Percentiles rank a stretch among this genome's conserved stretches.
Evolutionary conservation across 2,113 vertebrate species (phyloP).

Genomic region (Hypanus sabinus): DNA sequence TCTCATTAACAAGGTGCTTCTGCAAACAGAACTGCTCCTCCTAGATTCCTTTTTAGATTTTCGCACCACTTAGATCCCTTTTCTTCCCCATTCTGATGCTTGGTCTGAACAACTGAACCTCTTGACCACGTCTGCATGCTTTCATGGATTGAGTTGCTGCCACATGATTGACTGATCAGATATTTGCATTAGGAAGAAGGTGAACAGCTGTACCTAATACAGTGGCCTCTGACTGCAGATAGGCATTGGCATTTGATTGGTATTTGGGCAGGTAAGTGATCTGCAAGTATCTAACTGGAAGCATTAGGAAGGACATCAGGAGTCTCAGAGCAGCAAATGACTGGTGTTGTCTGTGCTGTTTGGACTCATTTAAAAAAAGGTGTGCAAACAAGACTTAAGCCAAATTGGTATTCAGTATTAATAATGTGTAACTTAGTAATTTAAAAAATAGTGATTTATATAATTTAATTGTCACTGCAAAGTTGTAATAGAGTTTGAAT

Average conservation of each 20-base stretch:
- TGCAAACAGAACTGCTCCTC: no score
- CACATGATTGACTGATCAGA: no score
- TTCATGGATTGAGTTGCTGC: no score
- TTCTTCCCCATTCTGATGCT: no score
- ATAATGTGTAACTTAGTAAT: neutral
- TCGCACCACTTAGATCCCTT: no score
- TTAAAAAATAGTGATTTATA: neutral
- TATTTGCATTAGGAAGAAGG: no score
- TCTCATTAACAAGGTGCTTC: no score
- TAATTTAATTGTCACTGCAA: neutral
- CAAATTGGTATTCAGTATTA: neutral
- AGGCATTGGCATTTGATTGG: neutral
- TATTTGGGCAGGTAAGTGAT: neutral
- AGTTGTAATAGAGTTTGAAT: neutral
- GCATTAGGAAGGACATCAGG: neutral
- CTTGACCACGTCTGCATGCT: no score
- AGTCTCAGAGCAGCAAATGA: neutral
- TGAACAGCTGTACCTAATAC: no score
- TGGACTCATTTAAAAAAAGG: neutral
- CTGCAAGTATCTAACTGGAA: neutral
- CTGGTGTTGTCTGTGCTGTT: neutral
- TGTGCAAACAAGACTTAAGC: neutral
- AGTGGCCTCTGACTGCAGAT: neutral
- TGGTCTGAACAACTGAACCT: no score
- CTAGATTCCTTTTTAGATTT: no score